These are phyloP conservation scores for Plutomurus gul DNA, from an alignment of 1,140 invertebrate species.

Conservation along the genomic window DNA sequence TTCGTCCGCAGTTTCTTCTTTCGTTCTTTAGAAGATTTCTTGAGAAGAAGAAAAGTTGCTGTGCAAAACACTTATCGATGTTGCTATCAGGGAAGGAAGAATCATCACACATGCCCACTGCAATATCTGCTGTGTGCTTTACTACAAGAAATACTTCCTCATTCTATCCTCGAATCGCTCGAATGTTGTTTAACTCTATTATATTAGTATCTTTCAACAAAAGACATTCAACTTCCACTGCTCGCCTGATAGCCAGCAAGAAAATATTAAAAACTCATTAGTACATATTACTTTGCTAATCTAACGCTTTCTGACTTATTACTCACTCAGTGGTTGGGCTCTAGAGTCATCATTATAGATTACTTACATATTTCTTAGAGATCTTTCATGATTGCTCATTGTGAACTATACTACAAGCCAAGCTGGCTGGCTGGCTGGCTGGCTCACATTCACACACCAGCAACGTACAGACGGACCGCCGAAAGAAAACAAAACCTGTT, in stretches of 20 bases:
- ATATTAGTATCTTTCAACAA: neutral
- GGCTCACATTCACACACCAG: too few species aligned
- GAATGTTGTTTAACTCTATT: neutral
- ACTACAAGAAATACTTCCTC: neutral
- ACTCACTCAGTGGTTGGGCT: too few species aligned
- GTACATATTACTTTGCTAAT: neutral
- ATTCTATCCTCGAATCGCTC: neutral
- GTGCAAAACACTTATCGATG: too few species aligned
- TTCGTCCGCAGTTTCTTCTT: too few species aligned
- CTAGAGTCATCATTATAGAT: neutral
- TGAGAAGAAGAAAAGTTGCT: too few species aligned
- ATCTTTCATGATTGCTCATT: too few species aligned
- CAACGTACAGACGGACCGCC: neutral
- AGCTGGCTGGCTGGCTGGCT: too few species aligned
- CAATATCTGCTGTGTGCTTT: neutral
- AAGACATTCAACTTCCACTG: too few species aligned
- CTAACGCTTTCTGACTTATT: slow-evolving; percentile 10
- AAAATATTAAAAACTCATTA: neutral
- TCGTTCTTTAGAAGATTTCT: too few species aligned
- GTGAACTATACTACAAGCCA: too few species aligned
- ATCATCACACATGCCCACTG: too few species aligned
- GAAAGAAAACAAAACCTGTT: slow-evolving; percentile 22
- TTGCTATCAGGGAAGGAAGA: too few species aligned
- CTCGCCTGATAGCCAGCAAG: neutral
- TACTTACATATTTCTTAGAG: neutral